Evolutionary conservation across 1,140 invertebrate species (phyloP).

Genomic region (Nasonia vitripennis): DNA sequence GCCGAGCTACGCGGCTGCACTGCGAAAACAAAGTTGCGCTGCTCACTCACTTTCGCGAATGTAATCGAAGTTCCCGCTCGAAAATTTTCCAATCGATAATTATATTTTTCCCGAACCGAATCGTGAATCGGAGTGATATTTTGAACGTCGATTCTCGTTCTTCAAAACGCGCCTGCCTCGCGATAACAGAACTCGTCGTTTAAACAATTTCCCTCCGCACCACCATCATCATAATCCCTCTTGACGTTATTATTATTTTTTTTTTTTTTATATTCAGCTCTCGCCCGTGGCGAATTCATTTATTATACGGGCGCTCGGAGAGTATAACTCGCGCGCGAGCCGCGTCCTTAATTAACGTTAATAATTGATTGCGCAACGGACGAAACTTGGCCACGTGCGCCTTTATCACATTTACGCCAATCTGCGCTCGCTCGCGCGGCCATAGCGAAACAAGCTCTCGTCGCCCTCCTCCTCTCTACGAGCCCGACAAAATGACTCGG

Average conservation of each 20-base stretch:
- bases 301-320: background rate
- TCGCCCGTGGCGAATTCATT: slow-evolving; percentile 31
- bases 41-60: no score
- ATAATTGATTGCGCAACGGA: slow-evolving; percentile 51
- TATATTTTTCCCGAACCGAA: no score
- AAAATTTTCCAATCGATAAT: background rate
- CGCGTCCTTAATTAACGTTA: slow-evolving; percentile 47
- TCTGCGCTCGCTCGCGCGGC: background rate
- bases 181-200: background rate
- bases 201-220: slow-evolving; percentile 27
- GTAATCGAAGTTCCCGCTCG: no score
- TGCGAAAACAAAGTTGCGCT: background rate
- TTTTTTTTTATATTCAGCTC: background rate
- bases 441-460: slow-evolving; percentile 15
- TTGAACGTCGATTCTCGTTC: no score
- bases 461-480: no score
- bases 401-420: slow-evolving; percentile 45
- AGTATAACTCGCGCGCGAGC: background rate
- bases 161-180: no score
- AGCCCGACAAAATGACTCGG: slow-evolving; percentile 10
- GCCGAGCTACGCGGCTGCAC: background rate
- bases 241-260: no score
- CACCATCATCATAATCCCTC: background rate
- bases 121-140: no score
- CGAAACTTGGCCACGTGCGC: slow-evolving; percentile 22